These are phyloP conservation scores for Tenualosa thibaudeaui DNA, from an alignment of 2,797 vertebrate species.

Conservation along the genomic window DNA sequence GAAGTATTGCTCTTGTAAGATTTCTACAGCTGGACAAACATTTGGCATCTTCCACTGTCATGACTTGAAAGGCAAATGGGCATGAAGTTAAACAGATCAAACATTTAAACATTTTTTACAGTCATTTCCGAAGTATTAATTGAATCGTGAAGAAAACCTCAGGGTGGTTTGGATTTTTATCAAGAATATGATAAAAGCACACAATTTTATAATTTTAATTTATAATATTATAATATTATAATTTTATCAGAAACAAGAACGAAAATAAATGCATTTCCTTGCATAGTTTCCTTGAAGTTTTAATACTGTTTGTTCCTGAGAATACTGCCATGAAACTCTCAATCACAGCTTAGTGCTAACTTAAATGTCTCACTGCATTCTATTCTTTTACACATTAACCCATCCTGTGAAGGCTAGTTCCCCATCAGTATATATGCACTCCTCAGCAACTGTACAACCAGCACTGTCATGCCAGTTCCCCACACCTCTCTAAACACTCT, in stretches of 20 bases:
- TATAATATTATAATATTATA: too few relatives aligned
- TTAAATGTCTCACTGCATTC: constrained; percentile 1
- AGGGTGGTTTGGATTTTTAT: too few relatives aligned
- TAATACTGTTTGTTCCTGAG: not conserved
- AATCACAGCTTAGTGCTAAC: not conserved
- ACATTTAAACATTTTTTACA: too few relatives aligned
- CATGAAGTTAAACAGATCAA: not conserved
- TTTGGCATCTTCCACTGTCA: not conserved
- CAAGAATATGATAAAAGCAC: too few relatives aligned
- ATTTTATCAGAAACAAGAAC: too few relatives aligned
- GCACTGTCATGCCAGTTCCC: not conserved
- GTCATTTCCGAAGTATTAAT: too few relatives aligned
- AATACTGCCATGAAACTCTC: not conserved
- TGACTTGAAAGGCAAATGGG: not conserved
- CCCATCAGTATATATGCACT: not conserved
- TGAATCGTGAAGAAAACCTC: too few relatives aligned
- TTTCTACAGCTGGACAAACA: not conserved
- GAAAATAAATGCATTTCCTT: too few relatives aligned
- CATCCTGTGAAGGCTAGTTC: not conserved
- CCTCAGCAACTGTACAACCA: not conserved
- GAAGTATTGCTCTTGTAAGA: not conserved
- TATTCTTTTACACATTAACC: not conserved
- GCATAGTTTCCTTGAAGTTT: too few relatives aligned
- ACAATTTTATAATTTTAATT: too few relatives aligned
- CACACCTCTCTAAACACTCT: not conserved